Evolutionary conservation across 2,888 invertebrate species (phyloP).

Genomic region (Bembecia ichneumoniformis): DNA sequence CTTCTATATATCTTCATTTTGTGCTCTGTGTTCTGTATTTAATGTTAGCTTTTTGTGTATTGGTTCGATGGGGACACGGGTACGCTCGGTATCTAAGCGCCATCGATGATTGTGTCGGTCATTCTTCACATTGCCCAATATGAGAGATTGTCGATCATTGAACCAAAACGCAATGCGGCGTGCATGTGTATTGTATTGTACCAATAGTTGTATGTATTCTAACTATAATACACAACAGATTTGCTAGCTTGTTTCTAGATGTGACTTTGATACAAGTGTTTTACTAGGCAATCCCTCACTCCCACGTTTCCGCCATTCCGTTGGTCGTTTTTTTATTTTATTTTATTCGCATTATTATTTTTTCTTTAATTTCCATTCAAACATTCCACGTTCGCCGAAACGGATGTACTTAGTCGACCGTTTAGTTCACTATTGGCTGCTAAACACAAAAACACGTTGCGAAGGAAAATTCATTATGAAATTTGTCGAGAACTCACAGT

Average conservation of each 20-base stretch:
- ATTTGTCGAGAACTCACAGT: neutral
- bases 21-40: conserved; percentile 69
- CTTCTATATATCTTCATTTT: conserved; percentile 65
- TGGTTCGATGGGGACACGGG: conserved; percentile 59
- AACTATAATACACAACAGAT: conserved; percentile 31
- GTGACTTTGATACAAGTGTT: conserved; percentile 55
- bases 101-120: neutral
- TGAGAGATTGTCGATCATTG: conserved; percentile 43
- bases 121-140: conserved; percentile 2
- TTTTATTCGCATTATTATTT: conserved; percentile 28
- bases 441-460: conserved; percentile 12
- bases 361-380: conserved; percentile 22
- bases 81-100: conserved; percentile 15
- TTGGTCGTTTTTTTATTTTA: conserved; percentile 26
- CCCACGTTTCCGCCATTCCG: conserved; percentile 48
- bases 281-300: conserved; percentile 57
- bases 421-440: conserved; percentile 53
- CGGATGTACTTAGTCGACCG: conserved; percentile 17
- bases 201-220: conserved; percentile 55
- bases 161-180: conserved; percentile 68
- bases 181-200: conserved; percentile 68
- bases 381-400: conserved; percentile 17
- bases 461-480: neutral
- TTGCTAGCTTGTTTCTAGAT: conserved; percentile 70
- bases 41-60: conserved; percentile 70